Percentiles rank a stretch among this genome's conserved stretches.
Evolutionary conservation across 2,113 vertebrate genomes (phyloP).

Genomic region (Himantopus leucocephalus): DNA sequence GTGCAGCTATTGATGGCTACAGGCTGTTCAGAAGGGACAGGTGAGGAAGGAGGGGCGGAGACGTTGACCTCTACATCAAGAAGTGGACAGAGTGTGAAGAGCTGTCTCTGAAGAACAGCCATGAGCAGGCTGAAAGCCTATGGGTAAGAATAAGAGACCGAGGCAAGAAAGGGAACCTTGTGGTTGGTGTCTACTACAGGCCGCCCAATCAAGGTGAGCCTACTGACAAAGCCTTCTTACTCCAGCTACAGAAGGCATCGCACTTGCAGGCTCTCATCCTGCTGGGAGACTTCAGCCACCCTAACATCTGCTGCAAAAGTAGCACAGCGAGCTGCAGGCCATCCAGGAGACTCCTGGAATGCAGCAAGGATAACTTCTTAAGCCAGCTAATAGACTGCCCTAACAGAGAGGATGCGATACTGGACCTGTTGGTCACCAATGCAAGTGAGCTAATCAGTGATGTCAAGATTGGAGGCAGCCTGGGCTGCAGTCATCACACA

Average conservation of each 20-base stretch:
- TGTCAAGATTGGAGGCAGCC: too few species aligned
- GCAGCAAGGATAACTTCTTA: too few species aligned
- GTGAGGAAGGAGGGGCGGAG: not conserved
- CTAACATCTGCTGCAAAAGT: not conserved
- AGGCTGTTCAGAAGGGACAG: not conserved
- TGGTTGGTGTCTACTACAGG: not conserved
- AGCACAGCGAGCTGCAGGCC: not conserved
- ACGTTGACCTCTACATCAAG: not conserved
- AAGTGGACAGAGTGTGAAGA: not conserved
- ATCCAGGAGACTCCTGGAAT: too few species aligned
- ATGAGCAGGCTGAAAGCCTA: not conserved
- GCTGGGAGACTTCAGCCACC: not conserved
- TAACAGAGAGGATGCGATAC: too few species aligned
- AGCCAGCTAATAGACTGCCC: too few species aligned
- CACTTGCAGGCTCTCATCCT: not conserved
- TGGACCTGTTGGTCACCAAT: too few species aligned
- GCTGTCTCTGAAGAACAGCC: not conserved
- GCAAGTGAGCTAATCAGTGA: too few species aligned
- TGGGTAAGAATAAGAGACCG: not conserved
- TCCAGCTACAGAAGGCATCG: not conserved
- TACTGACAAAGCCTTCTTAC: not conserved
- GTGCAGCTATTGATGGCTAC: not conserved
- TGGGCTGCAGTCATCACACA: too few species aligned
- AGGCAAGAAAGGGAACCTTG: not conserved
- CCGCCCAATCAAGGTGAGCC: not conserved